Evolutionary conservation across 1,140 invertebrate species (phyloP), one percentile per base, ranked within the genome.

Genomic region (Drosophila tropicalis): DNA sequence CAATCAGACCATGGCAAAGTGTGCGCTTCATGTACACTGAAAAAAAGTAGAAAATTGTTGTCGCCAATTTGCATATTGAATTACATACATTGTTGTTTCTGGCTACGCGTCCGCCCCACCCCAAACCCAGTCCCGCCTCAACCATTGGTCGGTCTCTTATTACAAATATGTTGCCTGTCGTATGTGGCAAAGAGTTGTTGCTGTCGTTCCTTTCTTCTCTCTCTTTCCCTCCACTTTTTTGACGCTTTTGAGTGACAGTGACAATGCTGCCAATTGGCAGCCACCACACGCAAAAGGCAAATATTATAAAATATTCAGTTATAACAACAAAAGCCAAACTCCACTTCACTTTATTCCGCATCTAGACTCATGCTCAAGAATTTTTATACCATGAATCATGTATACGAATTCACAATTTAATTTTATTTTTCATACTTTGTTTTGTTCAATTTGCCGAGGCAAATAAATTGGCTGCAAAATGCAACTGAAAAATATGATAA

Each of bases 21-120:
- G 36, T 39, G 36, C 36, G 13, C 36, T 39, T 4, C 2, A 12
- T 76, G 62, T 41, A 19, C 44, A 51, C 61, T 15, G 62, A 67
- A 62, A 77, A 79, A 80, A 83, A 80, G 76, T 89, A 72, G 71
- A 84, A 83, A 89, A 81, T 78, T 78, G 71, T 75, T 83, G 73
- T 70, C 65, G 61, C 60, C 73, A 79, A 87, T 87, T 87, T 87
- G 84, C 84, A 87, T 87, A 89, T 87, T 83, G 84, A 89, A 89
- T 89, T 89, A 89, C 84, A 78, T 71, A 77, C 80, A 89, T 89
- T 89, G 84, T 89, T 89, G 77, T 78, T 84, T 70, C 63, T 82
- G 55, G 70, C 75, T 61, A 4, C 70, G 56, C 73, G 29, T 29
- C 29, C 6, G 29, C 64, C 40, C 60, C 36, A 44, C 63, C 58